Conservation (phyloP, 2,113 vertebrate species). For the Lycaon pictus region DNA sequence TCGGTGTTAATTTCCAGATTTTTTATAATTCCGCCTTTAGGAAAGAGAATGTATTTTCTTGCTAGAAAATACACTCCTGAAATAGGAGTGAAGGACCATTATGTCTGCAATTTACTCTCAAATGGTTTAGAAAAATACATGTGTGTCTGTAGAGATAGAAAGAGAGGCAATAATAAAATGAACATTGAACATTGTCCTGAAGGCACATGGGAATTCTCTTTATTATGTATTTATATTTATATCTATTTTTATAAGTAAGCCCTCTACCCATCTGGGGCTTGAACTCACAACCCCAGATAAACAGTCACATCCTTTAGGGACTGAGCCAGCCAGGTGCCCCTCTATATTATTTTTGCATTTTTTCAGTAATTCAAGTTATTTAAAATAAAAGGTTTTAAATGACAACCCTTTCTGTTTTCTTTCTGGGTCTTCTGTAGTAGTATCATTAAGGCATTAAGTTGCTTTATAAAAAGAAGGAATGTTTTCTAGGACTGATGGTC, state of each 20-base stretch:
- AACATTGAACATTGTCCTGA: neutral
- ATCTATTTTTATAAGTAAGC: neutral
- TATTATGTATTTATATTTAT: neutral
- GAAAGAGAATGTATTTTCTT: neutral
- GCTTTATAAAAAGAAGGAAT: neutral
- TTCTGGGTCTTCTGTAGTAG: neutral
- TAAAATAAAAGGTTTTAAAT: neutral
- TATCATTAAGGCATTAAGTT: neutral
- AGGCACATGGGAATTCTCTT: neutral
- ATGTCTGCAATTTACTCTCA: neutral
- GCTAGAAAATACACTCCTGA: neutral
- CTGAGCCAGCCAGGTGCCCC: neutral
- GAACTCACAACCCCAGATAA: neutral
- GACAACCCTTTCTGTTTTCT: neutral
- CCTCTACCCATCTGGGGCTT: neutral
- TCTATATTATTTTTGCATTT: neutral
- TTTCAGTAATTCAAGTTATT: neutral
- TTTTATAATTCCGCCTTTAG: neutral
- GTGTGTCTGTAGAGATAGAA: neutral
- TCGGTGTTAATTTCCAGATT: neutral
- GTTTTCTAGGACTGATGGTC: neutral
- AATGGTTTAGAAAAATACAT: neutral
- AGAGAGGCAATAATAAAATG: neutral
- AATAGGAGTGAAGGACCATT: neutral
- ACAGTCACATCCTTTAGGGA: neutral